Conservation (phyloP, 2,113 vertebrate species). For the Nesoenas mayeri region DNA sequence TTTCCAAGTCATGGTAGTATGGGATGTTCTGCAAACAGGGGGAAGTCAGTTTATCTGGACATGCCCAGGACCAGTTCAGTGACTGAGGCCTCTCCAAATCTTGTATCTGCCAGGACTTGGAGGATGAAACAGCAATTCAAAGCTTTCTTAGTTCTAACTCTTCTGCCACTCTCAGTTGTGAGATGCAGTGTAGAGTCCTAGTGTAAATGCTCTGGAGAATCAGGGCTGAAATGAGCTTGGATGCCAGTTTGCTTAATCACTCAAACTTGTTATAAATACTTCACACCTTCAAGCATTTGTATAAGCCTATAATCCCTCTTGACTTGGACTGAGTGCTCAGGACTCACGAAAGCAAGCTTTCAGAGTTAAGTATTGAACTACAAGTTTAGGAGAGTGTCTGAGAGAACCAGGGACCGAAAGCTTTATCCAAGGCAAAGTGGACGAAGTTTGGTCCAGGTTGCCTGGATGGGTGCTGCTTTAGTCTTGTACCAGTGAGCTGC, state of each 20-base stretch:
- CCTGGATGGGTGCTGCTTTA: background rate
- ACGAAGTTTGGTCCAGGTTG: background rate
- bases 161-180: background rate
- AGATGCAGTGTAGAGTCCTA: background rate
- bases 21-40: background rate
- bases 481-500: background rate
- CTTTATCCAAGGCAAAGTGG: background rate
- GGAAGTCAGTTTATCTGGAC: background rate
- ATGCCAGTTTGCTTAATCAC: background rate
- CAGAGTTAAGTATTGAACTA: background rate
- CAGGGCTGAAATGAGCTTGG: background rate
- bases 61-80: background rate
- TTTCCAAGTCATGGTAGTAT: background rate
- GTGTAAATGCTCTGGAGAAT: background rate
- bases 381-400: background rate
- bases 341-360: background rate
- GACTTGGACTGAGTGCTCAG: background rate
- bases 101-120: background rate
- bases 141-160: background rate
- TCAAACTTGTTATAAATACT: background rate
- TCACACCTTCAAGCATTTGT: background rate
- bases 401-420: background rate
- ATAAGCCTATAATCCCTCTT: background rate
- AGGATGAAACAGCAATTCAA: background rate
- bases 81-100: background rate